Evolutionary conservation across 2,797 vertebrate species (phyloP), one percentile per base, ranked within the genome.

Genomic region (Adrianichthys oophorus): DNA sequence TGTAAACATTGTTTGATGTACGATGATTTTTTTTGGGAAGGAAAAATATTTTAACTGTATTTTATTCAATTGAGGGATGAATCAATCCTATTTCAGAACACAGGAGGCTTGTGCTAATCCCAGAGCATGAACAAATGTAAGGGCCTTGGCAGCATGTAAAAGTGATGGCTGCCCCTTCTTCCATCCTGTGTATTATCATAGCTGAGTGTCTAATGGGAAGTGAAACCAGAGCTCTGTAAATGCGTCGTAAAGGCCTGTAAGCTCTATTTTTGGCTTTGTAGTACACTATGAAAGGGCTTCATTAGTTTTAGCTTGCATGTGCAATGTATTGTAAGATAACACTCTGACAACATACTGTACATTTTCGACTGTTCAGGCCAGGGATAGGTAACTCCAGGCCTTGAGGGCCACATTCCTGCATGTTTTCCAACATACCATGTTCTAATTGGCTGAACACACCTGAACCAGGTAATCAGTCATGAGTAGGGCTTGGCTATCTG

Each of bases 161-260:
- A 76, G 47, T 44, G 61, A 66, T 59, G 56, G 56, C 72, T 74
- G 62, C 60, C 32, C 66, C 59, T 64, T 56, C 76, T 52, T 12
- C 56, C 32, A 19, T 62, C 64, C 50, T 70, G 76, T 83, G 79
- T 76, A 80, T 86, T 87, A 80, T 87, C 85, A 84, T 79, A 70
- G 65, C 70, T 82, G 84, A 85, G 84, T 77, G 80, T 79, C 79
- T 88, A 82, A 89, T 89, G 82, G 79, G 74, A 82, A 84, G 76
- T 83, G 86, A 84, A 87, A 87, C 74, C 70, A 79, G 73, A 85
- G 74, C 72, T 72, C n/a, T 55, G 50, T 74, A 75, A 80, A 81
- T 64, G 64, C 47, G 64, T 65, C 13, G 68, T 68, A 79, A 85
- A 79, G 70, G 70, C 78, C 68, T 68, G 77, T 52, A 66, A 67